A percentile compares a stretch with the other conserved stretches of the same genome.
Conservation (phyloP, 2,797 vertebrate genomes). For the Gallinago stenura region DNA sequence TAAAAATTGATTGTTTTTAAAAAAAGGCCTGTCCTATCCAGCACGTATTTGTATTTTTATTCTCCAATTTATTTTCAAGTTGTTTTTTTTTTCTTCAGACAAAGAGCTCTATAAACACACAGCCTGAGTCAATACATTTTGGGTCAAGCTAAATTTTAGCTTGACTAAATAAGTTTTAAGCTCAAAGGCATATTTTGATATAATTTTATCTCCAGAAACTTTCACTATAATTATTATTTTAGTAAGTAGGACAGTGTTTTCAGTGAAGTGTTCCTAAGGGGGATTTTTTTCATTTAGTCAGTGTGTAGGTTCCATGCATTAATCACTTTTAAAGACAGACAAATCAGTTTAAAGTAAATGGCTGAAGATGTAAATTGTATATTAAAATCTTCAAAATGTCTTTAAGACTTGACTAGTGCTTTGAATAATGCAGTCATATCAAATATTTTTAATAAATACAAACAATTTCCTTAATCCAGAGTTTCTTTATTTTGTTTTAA, state of each 20-base stretch:
- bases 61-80: not conserved
- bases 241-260: conserved; percentile 43
- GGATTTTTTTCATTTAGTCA: conserved; percentile 17
- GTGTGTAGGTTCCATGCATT: conserved; percentile 40
- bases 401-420: not conserved
- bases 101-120: not conserved
- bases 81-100: not conserved
- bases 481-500: not conserved
- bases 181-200: conserved; percentile 45
- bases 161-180: conserved; percentile 45
- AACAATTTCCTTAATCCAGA: not conserved
- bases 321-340: conserved; percentile 63
- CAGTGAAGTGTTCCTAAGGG: conserved; percentile 37
- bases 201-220: conserved; percentile 52
- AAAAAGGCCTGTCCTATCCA: not conserved
- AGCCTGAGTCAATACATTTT: conserved; percentile 19
- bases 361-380: conserved; percentile 12
- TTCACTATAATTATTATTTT: conserved; percentile 45
- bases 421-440: not conserved
- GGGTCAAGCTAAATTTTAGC: conserved; percentile 17
- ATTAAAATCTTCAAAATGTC: conserved; percentile 25
- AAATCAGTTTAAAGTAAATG: conserved; percentile 54
- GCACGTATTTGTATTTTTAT: not conserved
- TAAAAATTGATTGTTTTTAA: not conserved
- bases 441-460: not conserved